Conservation (phyloP, 2,113 vertebrate genomes). For the Hippolais icterina region DNA sequence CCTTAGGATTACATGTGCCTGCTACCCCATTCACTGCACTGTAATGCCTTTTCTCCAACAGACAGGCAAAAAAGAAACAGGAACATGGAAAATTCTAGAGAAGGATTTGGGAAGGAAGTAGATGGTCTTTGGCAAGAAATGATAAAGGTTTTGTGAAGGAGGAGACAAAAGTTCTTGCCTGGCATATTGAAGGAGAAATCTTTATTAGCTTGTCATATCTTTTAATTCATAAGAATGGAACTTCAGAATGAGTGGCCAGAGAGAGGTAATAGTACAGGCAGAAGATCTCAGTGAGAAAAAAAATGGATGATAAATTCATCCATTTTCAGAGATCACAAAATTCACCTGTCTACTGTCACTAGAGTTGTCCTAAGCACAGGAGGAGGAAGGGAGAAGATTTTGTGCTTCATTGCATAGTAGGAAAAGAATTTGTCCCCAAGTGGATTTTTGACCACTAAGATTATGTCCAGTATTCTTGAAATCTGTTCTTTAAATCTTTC, state of each 20-base stretch:
- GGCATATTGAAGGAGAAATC: fast-evolving
- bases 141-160: fast-evolving
- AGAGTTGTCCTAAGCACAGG: neutral
- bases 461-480: neutral
- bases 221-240: neutral
- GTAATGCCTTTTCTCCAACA: neutral
- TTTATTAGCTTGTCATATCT: neutral
- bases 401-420: fast-evolving
- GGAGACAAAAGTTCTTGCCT: neutral
- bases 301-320: fast-evolving
- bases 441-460: neutral
- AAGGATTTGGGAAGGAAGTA: neutral
- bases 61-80: neutral
- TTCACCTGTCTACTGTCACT: neutral
- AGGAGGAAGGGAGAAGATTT: neutral
- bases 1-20: neutral
- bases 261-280: neutral
- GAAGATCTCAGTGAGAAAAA: neutral
- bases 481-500: neutral
- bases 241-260: neutral
- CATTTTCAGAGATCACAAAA: neutral
- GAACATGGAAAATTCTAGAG: neutral
- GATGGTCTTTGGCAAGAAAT: neutral
- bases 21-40: neutral
- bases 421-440: neutral